These are phyloP conservation scores for Orius insidiosus DNA, from an alignment of 1,140 invertebrate genomes.

Conservation along the genomic window DNA sequence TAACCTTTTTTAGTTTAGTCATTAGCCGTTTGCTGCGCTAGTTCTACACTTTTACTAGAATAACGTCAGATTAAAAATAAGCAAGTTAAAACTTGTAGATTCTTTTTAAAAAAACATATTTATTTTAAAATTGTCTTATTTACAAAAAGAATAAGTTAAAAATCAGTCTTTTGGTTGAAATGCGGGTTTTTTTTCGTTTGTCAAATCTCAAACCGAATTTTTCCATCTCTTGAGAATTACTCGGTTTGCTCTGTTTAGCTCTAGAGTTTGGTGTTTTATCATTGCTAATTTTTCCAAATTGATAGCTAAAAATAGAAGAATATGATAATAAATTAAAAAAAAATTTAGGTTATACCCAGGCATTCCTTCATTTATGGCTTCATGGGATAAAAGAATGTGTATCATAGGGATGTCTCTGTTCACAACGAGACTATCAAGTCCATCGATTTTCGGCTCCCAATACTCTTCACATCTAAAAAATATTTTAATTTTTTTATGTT, in stretches of 20 bases:
- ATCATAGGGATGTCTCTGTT: constrained; percentile 54
- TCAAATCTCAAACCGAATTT: constrained; percentile 4
- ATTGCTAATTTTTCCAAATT: neutral
- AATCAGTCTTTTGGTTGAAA: too few relatives aligned
- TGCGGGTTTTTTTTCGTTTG: constrained; percentile 2
- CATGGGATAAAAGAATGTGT: constrained; percentile 51
- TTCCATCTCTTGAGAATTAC: constrained; percentile 3
- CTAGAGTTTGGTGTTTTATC: neutral
- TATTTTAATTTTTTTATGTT: too few relatives aligned
- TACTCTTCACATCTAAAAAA: constrained; percentile 53
- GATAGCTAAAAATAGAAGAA: constrained; percentile 4
- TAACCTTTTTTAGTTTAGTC: too few relatives aligned
- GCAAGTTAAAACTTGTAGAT: too few relatives aligned
- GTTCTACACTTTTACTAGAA: too few relatives aligned
- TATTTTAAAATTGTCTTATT: too few relatives aligned
- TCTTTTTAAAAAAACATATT: too few relatives aligned
- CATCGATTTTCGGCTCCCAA: constrained; percentile 57
- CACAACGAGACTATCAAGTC: constrained; percentile 52
- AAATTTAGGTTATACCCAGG: constrained; percentile 26
- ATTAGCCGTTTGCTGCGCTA: too few relatives aligned
- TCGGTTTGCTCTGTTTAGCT: neutral
- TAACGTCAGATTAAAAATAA: too few relatives aligned
- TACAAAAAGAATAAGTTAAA: too few relatives aligned
- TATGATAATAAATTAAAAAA: constrained; percentile 12
- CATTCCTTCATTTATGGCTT: constrained; percentile 30